Percentiles rank a stretch among this genome's conserved stretches.
phyloP scores from a whole-genome alignment of 2,113 vertebrate species.

The Eretmochelys imbricata region DNA sequence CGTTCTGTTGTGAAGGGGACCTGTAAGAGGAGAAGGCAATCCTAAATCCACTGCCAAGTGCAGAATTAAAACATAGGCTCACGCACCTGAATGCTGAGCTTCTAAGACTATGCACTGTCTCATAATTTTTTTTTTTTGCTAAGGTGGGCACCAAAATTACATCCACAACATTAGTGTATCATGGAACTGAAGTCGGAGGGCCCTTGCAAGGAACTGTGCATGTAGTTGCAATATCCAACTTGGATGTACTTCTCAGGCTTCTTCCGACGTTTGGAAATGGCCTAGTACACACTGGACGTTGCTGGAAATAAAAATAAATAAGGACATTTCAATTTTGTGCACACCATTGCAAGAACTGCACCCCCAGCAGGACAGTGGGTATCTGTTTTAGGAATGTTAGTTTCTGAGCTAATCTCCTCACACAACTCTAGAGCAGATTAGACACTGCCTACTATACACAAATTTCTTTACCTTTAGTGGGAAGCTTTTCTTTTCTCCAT shows the following conservation, averaged over 20 bases:
- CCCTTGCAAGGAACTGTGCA: neutral
- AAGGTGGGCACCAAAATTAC: too few species aligned
- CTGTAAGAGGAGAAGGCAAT: neutral
- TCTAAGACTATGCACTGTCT: neutral
- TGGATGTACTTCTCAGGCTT: neutral
- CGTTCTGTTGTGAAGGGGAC: neutral
- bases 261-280: neutral
- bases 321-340: fast-evolving
- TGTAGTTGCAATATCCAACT: neutral
- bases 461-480: too few species aligned
- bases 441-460: neutral
- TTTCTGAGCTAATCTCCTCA: neutral
- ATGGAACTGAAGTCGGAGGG: too few species aligned
- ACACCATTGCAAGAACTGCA: neutral
- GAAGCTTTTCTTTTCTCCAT: neutral
- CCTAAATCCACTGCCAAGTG: neutral
- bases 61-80: neutral
- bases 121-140: too few species aligned
- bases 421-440: neutral
- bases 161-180: too few species aligned
- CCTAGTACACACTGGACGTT: fast-evolving
- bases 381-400: neutral
- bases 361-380: fast-evolving
- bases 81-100: neutral
- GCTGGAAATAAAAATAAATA: neutral